Evolutionary conservation across 1,140 invertebrate genomes (phyloP).

Genomic region (Geopemphigus sp.): DNA sequence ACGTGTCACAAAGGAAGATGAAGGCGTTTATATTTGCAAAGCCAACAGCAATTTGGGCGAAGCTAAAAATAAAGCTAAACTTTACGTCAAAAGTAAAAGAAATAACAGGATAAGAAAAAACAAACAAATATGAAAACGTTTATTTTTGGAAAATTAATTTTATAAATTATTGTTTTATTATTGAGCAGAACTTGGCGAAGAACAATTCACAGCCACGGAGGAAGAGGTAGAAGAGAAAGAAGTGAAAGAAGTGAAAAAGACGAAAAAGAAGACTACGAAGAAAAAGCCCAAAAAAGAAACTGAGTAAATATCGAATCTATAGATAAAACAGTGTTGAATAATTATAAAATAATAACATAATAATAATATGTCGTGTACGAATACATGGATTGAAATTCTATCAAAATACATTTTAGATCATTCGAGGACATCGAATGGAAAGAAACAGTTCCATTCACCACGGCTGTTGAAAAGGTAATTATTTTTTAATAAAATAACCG

Average conservation of each 20-base stretch:
- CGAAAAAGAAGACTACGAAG: constrained; percentile 54
- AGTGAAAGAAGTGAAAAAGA: constrained; percentile 50
- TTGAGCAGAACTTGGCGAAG: background rate
- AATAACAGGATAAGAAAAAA: background rate
- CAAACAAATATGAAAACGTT: too few species aligned
- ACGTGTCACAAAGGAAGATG: constrained; percentile 67
- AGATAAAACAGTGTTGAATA: too few species aligned
- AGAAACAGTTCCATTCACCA: constrained; percentile 7
- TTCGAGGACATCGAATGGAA: constrained; percentile 16
- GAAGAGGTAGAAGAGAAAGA: constrained; percentile 55
- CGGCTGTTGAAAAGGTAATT: constrained; percentile 10
- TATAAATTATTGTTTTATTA: background rate
- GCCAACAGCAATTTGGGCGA: constrained; percentile 78
- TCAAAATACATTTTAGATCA: constrained; percentile 16
- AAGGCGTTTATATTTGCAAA: constrained; percentile 84
- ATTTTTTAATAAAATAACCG: too few species aligned
- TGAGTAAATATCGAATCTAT: constrained; percentile 9
- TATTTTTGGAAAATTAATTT: background rate
- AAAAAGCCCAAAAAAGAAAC: constrained; percentile 53
- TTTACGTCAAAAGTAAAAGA: constrained; percentile 66
- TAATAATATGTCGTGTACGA: background rate
- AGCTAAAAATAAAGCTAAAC: constrained; percentile 74
- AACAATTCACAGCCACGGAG: constrained; percentile 52
- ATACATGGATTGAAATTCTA: background rate
- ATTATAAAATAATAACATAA: too few species aligned